These are phyloP conservation scores for Ophion ventricosus DNA, from an alignment of 2,888 invertebrate genomes.

Conservation along the genomic window DNA sequence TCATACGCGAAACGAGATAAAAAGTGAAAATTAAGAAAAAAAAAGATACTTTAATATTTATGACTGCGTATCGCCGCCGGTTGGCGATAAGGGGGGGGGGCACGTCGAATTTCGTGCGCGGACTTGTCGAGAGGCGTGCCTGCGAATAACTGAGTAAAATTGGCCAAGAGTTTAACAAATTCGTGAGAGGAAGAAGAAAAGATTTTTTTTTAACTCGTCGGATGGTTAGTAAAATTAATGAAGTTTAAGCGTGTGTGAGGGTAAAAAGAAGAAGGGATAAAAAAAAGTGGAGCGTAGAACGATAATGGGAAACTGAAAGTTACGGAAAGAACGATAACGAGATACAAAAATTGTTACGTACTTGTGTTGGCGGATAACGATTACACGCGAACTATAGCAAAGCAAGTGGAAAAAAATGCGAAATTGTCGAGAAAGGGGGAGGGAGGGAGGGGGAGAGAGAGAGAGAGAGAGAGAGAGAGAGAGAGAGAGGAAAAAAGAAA, in stretches of 20 bases:
- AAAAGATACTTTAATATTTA: constrained; percentile 49
- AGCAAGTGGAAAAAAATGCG: constrained; percentile 1
- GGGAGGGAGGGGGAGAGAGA: not conserved
- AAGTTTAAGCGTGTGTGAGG: constrained; percentile 1
- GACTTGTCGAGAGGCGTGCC: not conserved
- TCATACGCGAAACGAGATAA: not conserved
- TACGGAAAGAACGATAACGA: constrained; percentile 24
- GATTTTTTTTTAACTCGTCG: constrained; percentile 21
- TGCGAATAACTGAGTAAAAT: not conserved
- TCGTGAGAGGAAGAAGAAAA: not conserved
- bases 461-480: constrained; percentile 4
- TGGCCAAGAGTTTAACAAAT: constrained; percentile 20
- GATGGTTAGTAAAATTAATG: constrained; percentile 13
- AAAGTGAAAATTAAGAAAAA: constrained; percentile 34
- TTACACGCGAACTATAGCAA: constrained; percentile 1
- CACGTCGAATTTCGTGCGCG: constrained; percentile 26
- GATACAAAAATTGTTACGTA: constrained; percentile 12
- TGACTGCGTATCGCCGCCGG: constrained; percentile 63
- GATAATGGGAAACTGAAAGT: not conserved
- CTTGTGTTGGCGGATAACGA: constrained; percentile 16
- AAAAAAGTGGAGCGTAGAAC: not conserved
- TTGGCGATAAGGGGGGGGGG: constrained; percentile 50
- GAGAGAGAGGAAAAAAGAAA: constrained; percentile 15
- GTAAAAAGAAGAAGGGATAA: not conserved
- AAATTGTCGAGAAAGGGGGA: not conserved